Base-by-base conservation (phyloP, 2,113 vertebrate genomes). In the Clupea harengus region DNA sequence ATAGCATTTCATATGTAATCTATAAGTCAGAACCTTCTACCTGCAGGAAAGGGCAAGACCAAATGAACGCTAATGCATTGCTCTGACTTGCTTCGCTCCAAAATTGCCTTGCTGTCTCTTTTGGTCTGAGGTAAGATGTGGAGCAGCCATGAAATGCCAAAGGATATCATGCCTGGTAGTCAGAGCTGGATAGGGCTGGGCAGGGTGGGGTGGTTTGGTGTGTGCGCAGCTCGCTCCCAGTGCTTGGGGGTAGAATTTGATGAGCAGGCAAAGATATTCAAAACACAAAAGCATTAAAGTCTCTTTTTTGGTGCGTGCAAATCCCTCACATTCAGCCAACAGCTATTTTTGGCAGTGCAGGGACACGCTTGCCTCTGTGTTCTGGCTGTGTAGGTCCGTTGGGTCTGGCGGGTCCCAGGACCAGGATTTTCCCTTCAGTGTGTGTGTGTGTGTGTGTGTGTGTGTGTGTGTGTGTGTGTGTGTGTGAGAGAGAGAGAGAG, bases 191-290 rank as follows among this genome's bases (percentile, higher is more conserved):
- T 28, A 13, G 64, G 54, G 4, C 18, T 22, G 54, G 4, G 54
- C 22, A 17, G 52, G 18, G 52, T 57, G 54, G 54, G 54, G 54
- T 60, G 54, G 5, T 60, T 18, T 60, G 20, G 28, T 39, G 25
- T 39, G 72, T 39, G 72, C 11, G 15, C 39, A 1, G 80, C 25
- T 28, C 52, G 32, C 28, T 15, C 44, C 60, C 57, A n/a, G 78
- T 46, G 47, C 17, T 87, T 3, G 39, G n/a, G 78, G 84, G 86
- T 83, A 92, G 91, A 94, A 93, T 93, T 88, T 92, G 93, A 93
- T 92, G 92, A 94, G 87, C 87, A 88, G 84, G 89, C 92, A 92
- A 92, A 94, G 85, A 92, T 89, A 92, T 92, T 92, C 90, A 90
- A 54, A 85, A 81, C 86, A 84, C 91, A 91, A 91, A 91, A 91